Evolutionary conservation across 1,140 invertebrate genomes (phyloP).

Genomic region (Drosophila leontia): DNA sequence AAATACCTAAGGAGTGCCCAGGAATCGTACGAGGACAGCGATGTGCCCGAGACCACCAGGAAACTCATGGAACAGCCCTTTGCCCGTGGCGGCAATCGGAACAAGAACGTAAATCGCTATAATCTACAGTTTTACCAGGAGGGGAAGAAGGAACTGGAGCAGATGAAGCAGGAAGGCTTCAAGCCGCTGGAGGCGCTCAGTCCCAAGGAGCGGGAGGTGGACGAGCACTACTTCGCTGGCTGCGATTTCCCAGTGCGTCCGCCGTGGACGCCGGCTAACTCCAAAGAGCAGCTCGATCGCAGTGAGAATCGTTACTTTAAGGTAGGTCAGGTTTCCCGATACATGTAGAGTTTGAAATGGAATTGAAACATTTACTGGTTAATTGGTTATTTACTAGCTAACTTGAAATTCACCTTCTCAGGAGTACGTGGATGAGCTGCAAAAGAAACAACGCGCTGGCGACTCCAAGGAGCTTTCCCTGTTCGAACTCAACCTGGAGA

Average conservation of each 20-base stretch:
- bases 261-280: constrained; percentile 91
- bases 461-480: constrained; percentile 85
- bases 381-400: not conserved
- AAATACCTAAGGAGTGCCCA: constrained; percentile 59
- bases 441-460: constrained; percentile 81
- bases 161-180: constrained; percentile 88
- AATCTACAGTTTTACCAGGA: constrained; percentile 91
- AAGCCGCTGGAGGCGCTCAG: constrained; percentile 86
- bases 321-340: constrained; percentile 84
- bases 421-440: constrained; percentile 86
- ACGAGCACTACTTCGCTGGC: constrained; percentile 88
- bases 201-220: constrained; percentile 89
- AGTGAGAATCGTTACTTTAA: constrained; percentile 92
- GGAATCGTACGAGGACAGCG: constrained; percentile 77
- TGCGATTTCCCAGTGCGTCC: constrained; percentile 94
- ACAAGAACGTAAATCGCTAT: constrained; percentile 87
- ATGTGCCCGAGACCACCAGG: constrained; percentile 85
- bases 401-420: constrained; percentile 32
- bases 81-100: constrained; percentile 55
- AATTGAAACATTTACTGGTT: not conserved
- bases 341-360: not conserved
- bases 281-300: constrained; percentile 89
- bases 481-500: constrained; percentile 96
- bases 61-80: constrained; percentile 85
- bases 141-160: constrained; percentile 88